phyloP scores from a whole-genome alignment of 2,113 vertebrate genomes.

The Varanus salvator region DNA sequence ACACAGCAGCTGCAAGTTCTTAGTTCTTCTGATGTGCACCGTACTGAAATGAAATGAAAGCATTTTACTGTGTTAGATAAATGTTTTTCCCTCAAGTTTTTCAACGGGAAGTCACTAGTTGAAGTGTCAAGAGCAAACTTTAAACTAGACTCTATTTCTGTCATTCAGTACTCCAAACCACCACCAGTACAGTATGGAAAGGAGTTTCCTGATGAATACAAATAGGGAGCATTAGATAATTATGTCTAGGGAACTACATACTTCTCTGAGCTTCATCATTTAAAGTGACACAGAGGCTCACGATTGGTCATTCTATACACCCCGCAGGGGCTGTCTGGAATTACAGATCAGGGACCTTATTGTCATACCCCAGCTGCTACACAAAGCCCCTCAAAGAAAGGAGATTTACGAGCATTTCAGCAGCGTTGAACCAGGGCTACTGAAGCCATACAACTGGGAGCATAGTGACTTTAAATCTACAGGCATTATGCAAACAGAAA shows the following conservation, averaged over 20 bases:
- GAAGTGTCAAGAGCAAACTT: conserved; percentile 52
- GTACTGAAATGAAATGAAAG: conserved; percentile 22
- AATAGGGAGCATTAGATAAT: conserved; percentile 74
- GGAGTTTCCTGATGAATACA: conserved; percentile 77
- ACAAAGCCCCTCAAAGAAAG: conserved; percentile 84
- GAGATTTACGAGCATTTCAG: conserved; percentile 90
- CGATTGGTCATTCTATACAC: conserved; percentile 72
- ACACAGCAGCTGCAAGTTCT: background rate
- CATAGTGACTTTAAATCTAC: conserved; percentile 77
- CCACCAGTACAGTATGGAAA: conserved; percentile 64
- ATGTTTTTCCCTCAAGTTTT: conserved; percentile 60
- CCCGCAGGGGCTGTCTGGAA: conserved; percentile 76
- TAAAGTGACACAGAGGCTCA: conserved; percentile 66
- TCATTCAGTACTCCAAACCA: conserved; percentile 65
- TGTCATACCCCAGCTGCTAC: conserved; percentile 86
- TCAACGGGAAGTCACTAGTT: conserved; percentile 38
- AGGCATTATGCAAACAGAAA: conserved; percentile 83
- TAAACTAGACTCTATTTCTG: conserved; percentile 58
- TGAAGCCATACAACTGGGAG: conserved; percentile 83
- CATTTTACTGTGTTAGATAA: conserved; percentile 53
- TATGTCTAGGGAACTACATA: conserved; percentile 69
- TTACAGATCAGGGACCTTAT: conserved; percentile 87
- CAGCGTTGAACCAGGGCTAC: conserved; percentile 82
- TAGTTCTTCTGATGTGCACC: background rate
- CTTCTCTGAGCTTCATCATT: conserved; percentile 64